Evolutionary conservation across 2,888 invertebrate genomes (phyloP).

Genomic region (Amiota communis): DNA sequence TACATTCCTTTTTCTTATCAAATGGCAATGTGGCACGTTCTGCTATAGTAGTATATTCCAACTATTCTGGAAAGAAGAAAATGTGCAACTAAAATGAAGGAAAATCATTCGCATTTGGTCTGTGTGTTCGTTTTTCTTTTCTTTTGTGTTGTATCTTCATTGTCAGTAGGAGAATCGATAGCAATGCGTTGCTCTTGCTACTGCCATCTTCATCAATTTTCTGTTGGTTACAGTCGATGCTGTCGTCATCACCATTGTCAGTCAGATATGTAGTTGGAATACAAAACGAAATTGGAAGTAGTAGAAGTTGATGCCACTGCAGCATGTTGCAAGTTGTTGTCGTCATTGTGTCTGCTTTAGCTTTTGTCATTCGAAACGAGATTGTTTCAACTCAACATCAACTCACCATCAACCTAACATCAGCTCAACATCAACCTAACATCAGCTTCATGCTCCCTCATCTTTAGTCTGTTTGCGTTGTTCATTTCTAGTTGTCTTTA

Average conservation of each 20-base stretch:
- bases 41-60: no score
- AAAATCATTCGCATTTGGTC: no score
- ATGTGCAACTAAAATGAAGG: no score
- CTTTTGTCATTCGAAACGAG: conserved; percentile 19
- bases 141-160: conserved; percentile 30
- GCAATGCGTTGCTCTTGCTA: not conserved
- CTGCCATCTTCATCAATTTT: conserved; percentile 35
- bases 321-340: conserved; percentile 36
- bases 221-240: conserved; percentile 20
- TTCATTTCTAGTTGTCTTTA: conserved; percentile 24
- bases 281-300: no score
- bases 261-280: not conserved
- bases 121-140: no score
- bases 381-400: conserved; percentile 11
- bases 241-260: conserved; percentile 22
- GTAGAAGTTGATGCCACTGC: not conserved
- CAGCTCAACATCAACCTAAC: no score
- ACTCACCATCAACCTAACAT: no score
- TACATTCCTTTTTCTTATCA: conserved; percentile 42
- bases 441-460: not conserved
- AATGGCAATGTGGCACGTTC: conserved; percentile 51
- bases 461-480: conserved; percentile 31
- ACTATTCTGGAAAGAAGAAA: no score
- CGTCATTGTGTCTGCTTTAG: conserved; percentile 59
- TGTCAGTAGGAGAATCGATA: not conserved